Percentiles rank a stretch among this genome's conserved stretches.
Evolutionary conservation across 2,797 vertebrate genomes (phyloP).

Genomic region (Paguma larvata): DNA sequence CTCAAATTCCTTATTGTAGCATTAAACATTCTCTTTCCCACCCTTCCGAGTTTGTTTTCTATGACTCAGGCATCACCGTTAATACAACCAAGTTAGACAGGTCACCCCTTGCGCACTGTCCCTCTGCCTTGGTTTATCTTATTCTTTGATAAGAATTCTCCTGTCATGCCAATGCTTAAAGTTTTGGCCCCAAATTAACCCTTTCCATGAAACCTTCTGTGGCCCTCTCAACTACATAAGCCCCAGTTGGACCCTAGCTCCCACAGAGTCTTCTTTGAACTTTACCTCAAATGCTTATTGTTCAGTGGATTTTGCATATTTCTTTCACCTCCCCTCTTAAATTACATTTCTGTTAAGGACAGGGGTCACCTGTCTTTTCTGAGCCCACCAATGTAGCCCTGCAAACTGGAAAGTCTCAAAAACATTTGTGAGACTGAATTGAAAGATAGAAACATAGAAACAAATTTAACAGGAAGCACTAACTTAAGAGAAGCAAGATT

Average conservation of each 20-base stretch:
- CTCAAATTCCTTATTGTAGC: neutral
- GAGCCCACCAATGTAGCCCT: neutral
- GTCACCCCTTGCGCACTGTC: neutral
- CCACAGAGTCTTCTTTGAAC: neutral
- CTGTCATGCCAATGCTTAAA: neutral
- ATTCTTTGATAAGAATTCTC: neutral
- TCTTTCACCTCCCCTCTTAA: neutral
- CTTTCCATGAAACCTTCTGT: neutral
- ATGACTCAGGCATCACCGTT: neutral
- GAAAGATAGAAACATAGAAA: neutral
- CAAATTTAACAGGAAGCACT: neutral
- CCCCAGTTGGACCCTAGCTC: neutral
- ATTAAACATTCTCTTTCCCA: neutral
- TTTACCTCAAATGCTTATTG: neutral
- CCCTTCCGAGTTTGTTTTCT: neutral
- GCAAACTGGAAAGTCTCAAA: neutral
- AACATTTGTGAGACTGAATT: neutral
- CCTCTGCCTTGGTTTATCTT: neutral
- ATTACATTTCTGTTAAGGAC: neutral
- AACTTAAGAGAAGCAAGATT: neutral
- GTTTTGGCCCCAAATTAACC: neutral
- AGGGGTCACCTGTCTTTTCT: neutral
- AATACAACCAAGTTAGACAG: neutral
- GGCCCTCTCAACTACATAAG: neutral
- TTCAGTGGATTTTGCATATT: neutral